Conservation (phyloP, 2,888 invertebrate species). For the Nymphalis c-album region DNA sequence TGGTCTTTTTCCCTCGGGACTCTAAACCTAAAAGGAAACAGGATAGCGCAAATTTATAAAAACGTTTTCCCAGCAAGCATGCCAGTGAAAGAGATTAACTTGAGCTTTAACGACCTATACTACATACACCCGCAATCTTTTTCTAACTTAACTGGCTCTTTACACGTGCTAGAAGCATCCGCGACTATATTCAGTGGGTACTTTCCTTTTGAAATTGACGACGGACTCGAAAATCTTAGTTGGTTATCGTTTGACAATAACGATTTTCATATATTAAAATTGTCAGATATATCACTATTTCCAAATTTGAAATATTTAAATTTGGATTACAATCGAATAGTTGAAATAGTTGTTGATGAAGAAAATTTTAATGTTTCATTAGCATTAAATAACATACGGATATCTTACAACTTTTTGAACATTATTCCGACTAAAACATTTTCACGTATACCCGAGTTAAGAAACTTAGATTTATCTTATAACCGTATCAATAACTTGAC, state of each 20-base stretch:
- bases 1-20: slow-evolving; percentile 92
- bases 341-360: slow-evolving; percentile 84
- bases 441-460: slow-evolving; percentile 85
- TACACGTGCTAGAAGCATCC: slow-evolving; percentile 92
- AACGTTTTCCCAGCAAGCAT: slow-evolving; percentile 87
- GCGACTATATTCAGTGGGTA: slow-evolving; percentile 91
- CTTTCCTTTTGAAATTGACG: slow-evolving; percentile 88
- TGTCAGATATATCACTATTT: slow-evolving; percentile 86
- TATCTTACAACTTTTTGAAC: slow-evolving; percentile 90
- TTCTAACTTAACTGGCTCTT: slow-evolving; percentile 86
- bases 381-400: slow-evolving; percentile 88
- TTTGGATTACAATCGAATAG: slow-evolving; percentile 91
- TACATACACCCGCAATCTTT: slow-evolving; percentile 91
- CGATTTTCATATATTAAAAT: slow-evolving; percentile 87
- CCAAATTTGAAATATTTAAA: slow-evolving; percentile 89
- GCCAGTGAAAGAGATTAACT: slow-evolving; percentile 91
- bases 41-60: slow-evolving; percentile 86
- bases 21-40: slow-evolving; percentile 91
- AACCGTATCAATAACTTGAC: slow-evolving; percentile 88
- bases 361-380: slow-evolving; percentile 86
- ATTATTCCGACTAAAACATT: slow-evolving; percentile 86
- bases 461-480: slow-evolving; percentile 89
- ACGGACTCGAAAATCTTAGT: slow-evolving; percentile 86
- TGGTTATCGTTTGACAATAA: slow-evolving; percentile 95
- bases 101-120: slow-evolving; percentile 94